Evolutionary conservation across 2,888 invertebrate species (phyloP), one percentile per base, ranked within the genome.

Genomic region (Dryococelus australis): DNA sequence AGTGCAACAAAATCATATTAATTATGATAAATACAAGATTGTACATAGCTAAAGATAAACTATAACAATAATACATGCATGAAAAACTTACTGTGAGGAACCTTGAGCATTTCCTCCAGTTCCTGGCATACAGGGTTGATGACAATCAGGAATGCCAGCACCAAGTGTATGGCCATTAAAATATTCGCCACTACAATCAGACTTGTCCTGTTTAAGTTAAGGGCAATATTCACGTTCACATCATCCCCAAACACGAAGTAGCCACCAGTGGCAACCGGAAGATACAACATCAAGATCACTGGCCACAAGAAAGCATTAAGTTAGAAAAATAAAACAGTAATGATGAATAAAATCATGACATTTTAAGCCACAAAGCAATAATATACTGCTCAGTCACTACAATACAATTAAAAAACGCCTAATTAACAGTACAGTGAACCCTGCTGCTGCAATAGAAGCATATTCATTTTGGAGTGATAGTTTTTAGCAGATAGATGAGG

Each of bases 71-170:
- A 6, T 47, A 47, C 8, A 0, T 86, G 86, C 26, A 0, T 8
- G 28, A 16, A 47, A 43, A 26, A 84, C 87, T 88, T 84, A 88
- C 88, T 8, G 65, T 84, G 87, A 4, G 95, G 94, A 9, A 96
- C 93, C 87, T 93, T 93, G 89, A 95, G 94, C 4, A 95, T 92
- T 90, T 95, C 94, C 91, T 96, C 96, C 87, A 95, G 91, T 90
- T 96, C 95, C 92, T 96, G 96, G 90, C 94, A 95, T 79, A 96
- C 94, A 0, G 96, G 96, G 92, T 96, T 96, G 89, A 96, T 93
- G 89, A 96, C 94, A 90, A 96, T 95, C 88, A 95, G 92, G 91
- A 96, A 96, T 43, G 96, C 96, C 85, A 95, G 93, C 47, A 96
- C 91, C 27, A 96, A 93, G 91, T 96, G 96, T 6, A 94, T 90